phyloP scores from a whole-genome alignment of 2,113 vertebrate genomes.

The Oryctolagus cuniculus region DNA sequence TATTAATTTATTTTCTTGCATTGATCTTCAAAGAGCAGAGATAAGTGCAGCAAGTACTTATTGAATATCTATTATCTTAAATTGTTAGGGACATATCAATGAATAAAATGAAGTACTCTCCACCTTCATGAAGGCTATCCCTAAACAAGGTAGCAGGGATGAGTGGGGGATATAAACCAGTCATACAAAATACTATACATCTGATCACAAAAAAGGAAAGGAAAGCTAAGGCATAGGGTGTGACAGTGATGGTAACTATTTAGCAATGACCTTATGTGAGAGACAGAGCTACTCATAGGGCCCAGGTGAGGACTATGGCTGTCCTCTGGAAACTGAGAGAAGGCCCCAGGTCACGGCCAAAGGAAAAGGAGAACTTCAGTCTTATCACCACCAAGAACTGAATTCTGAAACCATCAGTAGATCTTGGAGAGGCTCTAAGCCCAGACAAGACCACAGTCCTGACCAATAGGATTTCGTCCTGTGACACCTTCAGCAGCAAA shows the following conservation, averaged over 20 bases:
- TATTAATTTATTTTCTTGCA: neutral
- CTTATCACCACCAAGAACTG: neutral
- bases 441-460: neutral
- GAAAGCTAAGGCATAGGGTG: too few relatives aligned
- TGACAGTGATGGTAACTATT: neutral
- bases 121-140: neutral
- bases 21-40: conserved; percentile 13
- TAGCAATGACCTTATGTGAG: neutral
- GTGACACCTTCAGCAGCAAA: neutral
- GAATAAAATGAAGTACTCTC: neutral
- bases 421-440: neutral
- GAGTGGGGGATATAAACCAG: neutral
- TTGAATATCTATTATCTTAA: neutral
- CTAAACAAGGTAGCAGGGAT: neutral
- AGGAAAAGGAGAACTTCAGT: neutral
- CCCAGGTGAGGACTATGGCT: neutral
- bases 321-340: neutral
- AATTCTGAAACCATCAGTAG: neutral
- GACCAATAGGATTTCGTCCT: neutral
- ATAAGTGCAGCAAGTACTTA: neutral
- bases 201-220: conserved; percentile 1
- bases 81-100: neutral
- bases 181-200: neutral
- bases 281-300: neutral
- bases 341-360: neutral